Evolutionary conservation across 2,888 invertebrate species (phyloP), one percentile per base, ranked within the genome.

Genomic region (Gymnoscelis rufifasciata): DNA sequence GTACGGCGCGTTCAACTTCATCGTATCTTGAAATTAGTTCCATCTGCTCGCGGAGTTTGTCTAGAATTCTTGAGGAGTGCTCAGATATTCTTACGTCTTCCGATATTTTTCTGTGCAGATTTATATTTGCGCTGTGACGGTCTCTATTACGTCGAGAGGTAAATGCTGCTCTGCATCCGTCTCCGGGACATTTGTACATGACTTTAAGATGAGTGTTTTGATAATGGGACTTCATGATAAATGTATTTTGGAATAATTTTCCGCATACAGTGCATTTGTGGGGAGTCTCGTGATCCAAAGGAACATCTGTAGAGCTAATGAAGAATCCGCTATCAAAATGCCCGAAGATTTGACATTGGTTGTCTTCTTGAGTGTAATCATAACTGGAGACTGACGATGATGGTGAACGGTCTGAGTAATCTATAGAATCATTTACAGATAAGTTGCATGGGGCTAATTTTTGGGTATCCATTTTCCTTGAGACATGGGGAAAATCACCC

Each of bases 121-220:
- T 97, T 44, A 95, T 89, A 73, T 98, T 98, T 11, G 96, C 93
- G 70, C 96, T 96, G 78, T 98, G 98, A 1, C 97, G 91, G 68
- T 98, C 98, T 62, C 97, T 92, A 66, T 95, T 96, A 46, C 97
- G 90, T 73, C 97, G 97, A 0, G 97, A 97, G 3, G 97, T 95
- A 75, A 98, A 98, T 0, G 97, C 95, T 0, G 97, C 97, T 80
- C 95, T 95, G 76, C 98, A 98, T 1, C 97, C 97, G 57, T 97
- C 97, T 15, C 97, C 94, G 66, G 94, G 95, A 83, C 98, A 98
- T 72, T 95, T 95, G 82, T 97, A 97, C 94, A 97, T 96, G 50
- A 97, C 84, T 82, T 98, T 98, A 41, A 98, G 91, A 81, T 98
- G 98, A 7, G 96, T 95, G 78, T 96, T 97, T 88, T 97, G 97